phyloP scores from a whole-genome alignment of 2,113 vertebrate genomes.

The Poeciliopsis retropinna region DNA sequence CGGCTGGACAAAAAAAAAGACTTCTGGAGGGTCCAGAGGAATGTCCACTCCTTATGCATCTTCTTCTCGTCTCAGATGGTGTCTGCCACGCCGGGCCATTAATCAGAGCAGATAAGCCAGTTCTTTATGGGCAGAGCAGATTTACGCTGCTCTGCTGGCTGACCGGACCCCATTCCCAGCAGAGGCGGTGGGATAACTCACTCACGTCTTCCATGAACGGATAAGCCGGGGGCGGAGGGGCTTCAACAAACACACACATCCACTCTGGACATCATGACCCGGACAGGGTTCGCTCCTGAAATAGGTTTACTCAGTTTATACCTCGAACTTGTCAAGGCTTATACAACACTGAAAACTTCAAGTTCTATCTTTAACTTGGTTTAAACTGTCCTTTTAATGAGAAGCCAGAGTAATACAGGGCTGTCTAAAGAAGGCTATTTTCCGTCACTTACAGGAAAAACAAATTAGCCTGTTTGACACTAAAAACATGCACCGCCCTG shows the following conservation, averaged over 20 bases:
- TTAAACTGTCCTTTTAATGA: too few species aligned
- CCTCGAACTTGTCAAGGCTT: background rate
- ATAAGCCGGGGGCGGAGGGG: constrained; percentile 45
- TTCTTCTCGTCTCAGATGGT: constrained; percentile 51
- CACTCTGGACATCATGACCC: constrained; percentile 7
- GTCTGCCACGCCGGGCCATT: constrained; percentile 59
- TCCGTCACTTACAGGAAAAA: too few species aligned
- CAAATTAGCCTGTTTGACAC: too few species aligned
- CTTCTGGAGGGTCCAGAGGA: constrained; percentile 49
- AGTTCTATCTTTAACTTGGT: too few species aligned
- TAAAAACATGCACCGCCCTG: too few species aligned
- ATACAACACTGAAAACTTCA: too few species aligned
- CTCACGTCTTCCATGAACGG: constrained; percentile 43
- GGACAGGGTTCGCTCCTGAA: background rate
- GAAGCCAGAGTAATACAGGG: too few species aligned
- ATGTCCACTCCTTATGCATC: constrained; percentile 69
- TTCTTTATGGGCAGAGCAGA: constrained; percentile 68
- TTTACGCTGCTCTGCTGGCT: constrained; percentile 66
- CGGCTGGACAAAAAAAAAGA: constrained; percentile 37
- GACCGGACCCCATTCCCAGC: constrained; percentile 58
- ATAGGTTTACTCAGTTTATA: background rate
- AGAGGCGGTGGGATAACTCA: constrained; percentile 56
- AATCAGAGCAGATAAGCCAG: constrained; percentile 74
- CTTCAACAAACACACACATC: constrained; percentile 23
- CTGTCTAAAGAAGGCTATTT: too few species aligned